Evolutionary conservation across 2,797 vertebrate species (phyloP).

Genomic region (Carcharodon carcharias): DNA sequence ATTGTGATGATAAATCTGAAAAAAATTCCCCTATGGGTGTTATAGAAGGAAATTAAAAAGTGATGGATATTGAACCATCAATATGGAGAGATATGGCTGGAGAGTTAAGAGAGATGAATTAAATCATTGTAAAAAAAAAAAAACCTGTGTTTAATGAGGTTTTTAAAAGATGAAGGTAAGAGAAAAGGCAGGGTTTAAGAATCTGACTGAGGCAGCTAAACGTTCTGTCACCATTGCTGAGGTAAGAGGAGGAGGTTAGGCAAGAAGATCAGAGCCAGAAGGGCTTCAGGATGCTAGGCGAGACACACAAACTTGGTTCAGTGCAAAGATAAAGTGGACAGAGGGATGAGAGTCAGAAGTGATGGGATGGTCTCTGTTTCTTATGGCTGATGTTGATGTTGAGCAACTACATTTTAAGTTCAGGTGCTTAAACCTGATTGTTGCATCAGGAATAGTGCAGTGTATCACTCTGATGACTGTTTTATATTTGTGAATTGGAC

Average conservation of each 20-base stretch:
- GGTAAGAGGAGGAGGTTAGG: not conserved
- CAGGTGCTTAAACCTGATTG: not conserved
- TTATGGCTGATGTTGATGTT: not conserved
- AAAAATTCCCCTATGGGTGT: not conserved
- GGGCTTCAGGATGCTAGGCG: not conserved
- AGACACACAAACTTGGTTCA: not conserved
- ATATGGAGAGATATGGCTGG: no score
- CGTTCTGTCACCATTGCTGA: not conserved
- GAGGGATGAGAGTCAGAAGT: not conserved
- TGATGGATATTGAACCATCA: not conserved
- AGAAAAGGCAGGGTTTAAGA: not conserved
- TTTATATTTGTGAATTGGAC: not conserved
- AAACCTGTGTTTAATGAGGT: not conserved
- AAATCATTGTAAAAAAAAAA: not conserved
- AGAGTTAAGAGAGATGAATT: not conserved
- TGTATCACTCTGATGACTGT: not conserved
- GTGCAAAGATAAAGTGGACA: not conserved
- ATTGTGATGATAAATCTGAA: not conserved
- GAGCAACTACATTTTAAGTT: not conserved
- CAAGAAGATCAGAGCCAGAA: not conserved
- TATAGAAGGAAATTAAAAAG: not conserved
- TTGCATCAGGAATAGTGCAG: not conserved
- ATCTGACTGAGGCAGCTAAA: not conserved
- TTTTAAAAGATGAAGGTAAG: not conserved
- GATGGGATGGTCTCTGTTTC: not conserved